These are phyloP conservation scores for fruit fly (Drosophila melanogaster) DNA, from an alignment of 1,140 invertebrate genomes.

Conservation along the genomic window Release_6_plus_ISO1_MT NT_033779.5:9962501-9963000, in stretches of 20 bases:
- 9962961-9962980: constrained; percentile 95
- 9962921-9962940: constrained; percentile 99
- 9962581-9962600: constrained; percentile 97
- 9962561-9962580: constrained; percentile 98
- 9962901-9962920: constrained; percentile 94
- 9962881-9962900: constrained; percentile 92
- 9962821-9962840: constrained; percentile 94
- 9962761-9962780: constrained; percentile 96
- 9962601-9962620: constrained; percentile 95
- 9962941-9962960: constrained; percentile 98
- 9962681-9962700: neutral
- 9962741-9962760: constrained; percentile 94
- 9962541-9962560: constrained; percentile 95
- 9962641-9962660: constrained; percentile 95
- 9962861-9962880: constrained; percentile 93
- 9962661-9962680: constrained; percentile 93
- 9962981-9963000: constrained; percentile 93
- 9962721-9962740: constrained; percentile 90
- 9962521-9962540: constrained; percentile 95
- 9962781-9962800: constrained; percentile 97
- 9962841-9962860: constrained; percentile 93
- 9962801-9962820: constrained; percentile 96
- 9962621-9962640: constrained; percentile 93
- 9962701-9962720: neutral
- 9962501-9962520: constrained; percentile 98